Evolutionary conservation across 2,888 invertebrate species (phyloP).

Genomic region (Lutraria lutraria): DNA sequence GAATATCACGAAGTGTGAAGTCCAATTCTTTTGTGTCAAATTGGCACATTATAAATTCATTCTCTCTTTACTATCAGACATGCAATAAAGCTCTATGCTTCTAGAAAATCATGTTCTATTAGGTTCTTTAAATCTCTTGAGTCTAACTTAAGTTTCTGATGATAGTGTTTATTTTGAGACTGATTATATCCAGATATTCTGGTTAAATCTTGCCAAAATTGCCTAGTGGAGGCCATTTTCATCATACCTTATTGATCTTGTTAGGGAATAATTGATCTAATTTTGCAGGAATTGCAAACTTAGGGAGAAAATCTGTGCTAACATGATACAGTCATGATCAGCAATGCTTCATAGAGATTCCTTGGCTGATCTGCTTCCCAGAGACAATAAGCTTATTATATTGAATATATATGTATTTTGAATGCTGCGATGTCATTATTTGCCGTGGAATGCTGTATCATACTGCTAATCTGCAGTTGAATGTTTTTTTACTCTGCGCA

Average conservation of each 20-base stretch:
- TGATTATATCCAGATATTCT: neutral
- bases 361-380: neutral
- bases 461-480: too few relatives aligned
- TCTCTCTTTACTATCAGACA: too few relatives aligned
- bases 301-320: neutral
- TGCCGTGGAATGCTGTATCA: too few relatives aligned
- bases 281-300: conserved; percentile 1
- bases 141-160: too few relatives aligned
- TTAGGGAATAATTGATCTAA: neutral
- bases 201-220: conserved; percentile 11
- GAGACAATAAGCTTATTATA: neutral
- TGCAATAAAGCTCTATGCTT: too few relatives aligned
- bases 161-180: neutral
- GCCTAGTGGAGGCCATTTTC: neutral
- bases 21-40: too few relatives aligned
- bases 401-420: neutral
- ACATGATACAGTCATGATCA: conserved; percentile 5
- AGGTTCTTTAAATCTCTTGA: too few relatives aligned
- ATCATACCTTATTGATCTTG: neutral
- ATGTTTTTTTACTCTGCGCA: too few relatives aligned
- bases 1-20: too few relatives aligned
- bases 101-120: too few relatives aligned
- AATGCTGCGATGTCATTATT: too few relatives aligned
- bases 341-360: neutral
- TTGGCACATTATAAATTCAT: too few relatives aligned